Conservation (phyloP, 23 tunicate genomes). For the Pegea sp. region DNA sequence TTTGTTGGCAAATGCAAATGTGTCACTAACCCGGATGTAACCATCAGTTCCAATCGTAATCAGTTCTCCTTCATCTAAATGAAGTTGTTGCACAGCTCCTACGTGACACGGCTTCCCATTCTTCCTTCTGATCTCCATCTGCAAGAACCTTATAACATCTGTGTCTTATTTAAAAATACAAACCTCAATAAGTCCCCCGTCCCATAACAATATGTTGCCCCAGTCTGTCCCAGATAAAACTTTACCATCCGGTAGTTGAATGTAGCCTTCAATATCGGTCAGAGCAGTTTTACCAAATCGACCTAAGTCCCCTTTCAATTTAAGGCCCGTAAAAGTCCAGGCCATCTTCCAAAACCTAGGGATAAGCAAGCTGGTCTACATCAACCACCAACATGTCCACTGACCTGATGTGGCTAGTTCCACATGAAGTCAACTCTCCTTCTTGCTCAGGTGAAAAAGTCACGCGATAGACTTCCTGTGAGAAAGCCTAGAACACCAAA, state of each 20-base stretch:
- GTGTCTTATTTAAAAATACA: slow-evolving; percentile 1
- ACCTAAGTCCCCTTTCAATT: slow-evolving; percentile 90
- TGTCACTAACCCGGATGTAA: slow-evolving; percentile 49
- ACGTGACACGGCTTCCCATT: slow-evolving; percentile 71
- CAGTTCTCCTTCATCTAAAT: slow-evolving; percentile 93
- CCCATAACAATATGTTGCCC: slow-evolving; percentile 98
- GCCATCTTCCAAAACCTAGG: slow-evolving; percentile 99
- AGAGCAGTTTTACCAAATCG: slow-evolving; percentile 92
- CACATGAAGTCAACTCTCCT: slow-evolving; percentile 92
- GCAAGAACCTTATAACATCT: not conserved
- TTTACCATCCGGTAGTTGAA: slow-evolving; percentile 96
- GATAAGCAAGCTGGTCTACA: not conserved
- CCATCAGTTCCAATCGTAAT: slow-evolving; percentile 91
- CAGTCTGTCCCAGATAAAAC: slow-evolving; percentile 92
- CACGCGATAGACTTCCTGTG: slow-evolving; percentile 88
- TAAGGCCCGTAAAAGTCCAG: slow-evolving; percentile 85
- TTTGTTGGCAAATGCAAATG: not conserved
- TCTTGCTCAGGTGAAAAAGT: slow-evolving; percentile 92
- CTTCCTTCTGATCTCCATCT: slow-evolving; percentile 84
- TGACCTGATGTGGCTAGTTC: slow-evolving; percentile 87
- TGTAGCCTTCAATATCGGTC: slow-evolving; percentile 82
- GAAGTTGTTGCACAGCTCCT: slow-evolving; percentile 77
- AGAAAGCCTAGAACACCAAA: slow-evolving; percentile 40
- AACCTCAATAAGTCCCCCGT: slow-evolving; percentile 97
- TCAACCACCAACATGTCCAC: not conserved